Evolutionary conservation across 2,888 invertebrate species (phyloP).

Genomic region (Dryobota labecula): DNA sequence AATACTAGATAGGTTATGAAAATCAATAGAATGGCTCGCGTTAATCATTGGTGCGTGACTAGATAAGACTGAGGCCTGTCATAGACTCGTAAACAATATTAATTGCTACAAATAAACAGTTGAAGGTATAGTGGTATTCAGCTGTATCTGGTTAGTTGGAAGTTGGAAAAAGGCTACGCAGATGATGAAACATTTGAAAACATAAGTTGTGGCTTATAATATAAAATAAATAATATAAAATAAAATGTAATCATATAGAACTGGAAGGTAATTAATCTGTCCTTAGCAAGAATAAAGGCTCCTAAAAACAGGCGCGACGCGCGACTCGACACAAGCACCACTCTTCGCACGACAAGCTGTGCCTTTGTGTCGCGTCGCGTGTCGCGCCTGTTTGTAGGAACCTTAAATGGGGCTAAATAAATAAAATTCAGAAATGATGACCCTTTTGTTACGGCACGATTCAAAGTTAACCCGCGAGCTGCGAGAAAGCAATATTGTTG

Average conservation of each 20-base stretch:
- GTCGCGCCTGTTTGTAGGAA: too few species aligned
- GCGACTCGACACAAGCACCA: too few species aligned
- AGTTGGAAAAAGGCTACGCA: too few species aligned
- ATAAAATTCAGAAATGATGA: conserved; percentile 40
- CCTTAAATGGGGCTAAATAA: conserved; percentile 34
- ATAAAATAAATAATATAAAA: too few species aligned
- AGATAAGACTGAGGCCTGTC: neutral
- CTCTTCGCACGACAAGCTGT: too few species aligned
- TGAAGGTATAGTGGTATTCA: too few species aligned
- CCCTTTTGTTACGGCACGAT: conserved; percentile 21
- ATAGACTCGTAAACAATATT: conserved; percentile 36
- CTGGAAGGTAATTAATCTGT: conserved; percentile 28
- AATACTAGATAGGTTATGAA: conserved; percentile 19
- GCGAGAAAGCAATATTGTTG: conserved; percentile 25
- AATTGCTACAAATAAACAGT: conserved; percentile 39
- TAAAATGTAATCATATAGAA: too few species aligned
- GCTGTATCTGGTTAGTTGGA: too few species aligned
- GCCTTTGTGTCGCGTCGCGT: too few species aligned
- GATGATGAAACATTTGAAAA: too few species aligned
- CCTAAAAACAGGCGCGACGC: too few species aligned
- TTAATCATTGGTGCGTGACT: conserved; percentile 40
- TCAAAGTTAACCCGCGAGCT: conserved; percentile 5
- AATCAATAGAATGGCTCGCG: conserved; percentile 41
- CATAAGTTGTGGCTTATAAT: too few species aligned
- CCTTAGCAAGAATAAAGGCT: conserved; percentile 5